Percentiles rank a stretch among this genome's conserved stretches.
These are phyloP conservation scores for Margaritifera margaritifera DNA, from an alignment of 2,888 invertebrate species.

Conservation along the genomic window DNA sequence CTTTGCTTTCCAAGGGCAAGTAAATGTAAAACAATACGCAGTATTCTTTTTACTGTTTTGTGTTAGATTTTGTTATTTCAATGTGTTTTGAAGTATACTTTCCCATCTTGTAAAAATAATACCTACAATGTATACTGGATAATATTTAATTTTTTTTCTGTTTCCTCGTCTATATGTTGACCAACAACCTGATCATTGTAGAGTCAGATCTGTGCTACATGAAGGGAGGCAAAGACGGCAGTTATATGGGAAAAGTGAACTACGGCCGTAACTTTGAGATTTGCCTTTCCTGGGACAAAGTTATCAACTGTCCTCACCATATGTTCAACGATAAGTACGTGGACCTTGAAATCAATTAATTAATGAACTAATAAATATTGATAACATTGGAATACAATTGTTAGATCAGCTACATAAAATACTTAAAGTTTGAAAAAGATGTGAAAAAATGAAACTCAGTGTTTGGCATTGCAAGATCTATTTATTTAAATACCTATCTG, in stretches of 20 bases:
- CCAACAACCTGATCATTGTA: slow-evolving; percentile 5
- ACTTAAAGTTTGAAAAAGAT: neutral
- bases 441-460: neutral
- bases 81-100: too few relatives aligned
- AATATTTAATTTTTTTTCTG: slow-evolving; percentile 5
- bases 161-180: neutral
- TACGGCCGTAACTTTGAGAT: slow-evolving; percentile 33
- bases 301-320: slow-evolving; percentile 36
- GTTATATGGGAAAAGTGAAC: slow-evolving; percentile 41
- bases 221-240: slow-evolving; percentile 28
- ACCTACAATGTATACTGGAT: neutral
- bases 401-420: neutral
- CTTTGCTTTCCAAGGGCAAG: too few relatives aligned
- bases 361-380: neutral
- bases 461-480: neutral
- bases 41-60: too few relatives aligned
- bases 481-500: neutral
- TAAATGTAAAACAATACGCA: too few relatives aligned
- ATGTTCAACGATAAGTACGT: slow-evolving; percentile 13
- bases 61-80: too few relatives aligned
- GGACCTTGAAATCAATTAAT: neutral
- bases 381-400: slow-evolving; percentile 11
- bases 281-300: slow-evolving; percentile 42
- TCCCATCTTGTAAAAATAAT: too few relatives aligned
- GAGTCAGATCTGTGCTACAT: slow-evolving; percentile 39